A percentile compares a stretch with the other conserved stretches of the same genome.
phyloP scores from a whole-genome alignment of 2,113 vertebrate genomes.

The Clarias batrachus region DNA sequence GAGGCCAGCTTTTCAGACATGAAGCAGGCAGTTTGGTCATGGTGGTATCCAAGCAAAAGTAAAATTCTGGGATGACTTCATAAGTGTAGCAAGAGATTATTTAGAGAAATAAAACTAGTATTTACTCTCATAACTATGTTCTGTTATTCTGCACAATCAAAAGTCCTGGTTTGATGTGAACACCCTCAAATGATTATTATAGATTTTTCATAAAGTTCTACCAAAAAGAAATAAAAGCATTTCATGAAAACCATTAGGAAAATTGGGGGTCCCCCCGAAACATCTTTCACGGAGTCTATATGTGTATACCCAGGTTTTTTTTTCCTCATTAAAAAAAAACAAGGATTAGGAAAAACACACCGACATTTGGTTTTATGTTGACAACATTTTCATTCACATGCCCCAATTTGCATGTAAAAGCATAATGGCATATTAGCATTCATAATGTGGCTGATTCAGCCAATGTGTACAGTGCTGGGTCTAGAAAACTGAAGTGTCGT shows the following conservation, averaged over 20 bases:
- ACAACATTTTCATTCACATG: constrained; percentile 15
- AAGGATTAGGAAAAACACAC: neutral
- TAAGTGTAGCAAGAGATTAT: too few species aligned
- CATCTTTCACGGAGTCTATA: neutral
- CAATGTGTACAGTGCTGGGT: constrained; percentile 9
- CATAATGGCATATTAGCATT: constrained; percentile 16
- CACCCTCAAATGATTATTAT: neutral
- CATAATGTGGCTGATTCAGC: constrained; percentile 10
- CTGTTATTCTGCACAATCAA: too few species aligned
- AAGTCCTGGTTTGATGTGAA: too few species aligned
- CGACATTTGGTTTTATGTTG: neutral
- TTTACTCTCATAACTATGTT: too few species aligned
- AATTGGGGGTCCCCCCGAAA: neutral
- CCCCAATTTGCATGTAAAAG: constrained; percentile 14
- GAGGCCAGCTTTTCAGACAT: too few species aligned
- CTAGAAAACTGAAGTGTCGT: constrained; percentile 34
- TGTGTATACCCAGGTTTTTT: neutral
- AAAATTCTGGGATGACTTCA: too few species aligned
- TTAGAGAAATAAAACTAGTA: too few species aligned
- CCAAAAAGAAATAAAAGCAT: neutral
- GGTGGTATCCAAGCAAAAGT: too few species aligned
- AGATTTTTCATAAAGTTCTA: neutral
- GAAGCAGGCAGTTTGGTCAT: too few species aligned
- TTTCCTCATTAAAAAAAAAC: neutral
- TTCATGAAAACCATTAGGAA: neutral